phyloP scores from a whole-genome alignment of 2,888 invertebrate species.

The Dryocosmus kuriphilus region DNA sequence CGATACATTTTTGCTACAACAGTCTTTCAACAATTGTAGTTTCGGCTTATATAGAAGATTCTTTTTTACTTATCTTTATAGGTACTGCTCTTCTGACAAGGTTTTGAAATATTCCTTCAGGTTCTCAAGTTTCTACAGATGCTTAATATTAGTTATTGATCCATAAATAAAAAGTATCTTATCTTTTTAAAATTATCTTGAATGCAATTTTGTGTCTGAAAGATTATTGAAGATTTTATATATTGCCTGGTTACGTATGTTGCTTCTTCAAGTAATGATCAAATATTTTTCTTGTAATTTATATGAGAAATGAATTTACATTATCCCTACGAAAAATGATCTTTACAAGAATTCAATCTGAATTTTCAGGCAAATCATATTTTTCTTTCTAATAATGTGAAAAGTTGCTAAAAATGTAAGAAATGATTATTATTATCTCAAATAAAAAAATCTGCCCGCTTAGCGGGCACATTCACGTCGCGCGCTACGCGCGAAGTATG shows the following conservation, averaged over 20 bases:
- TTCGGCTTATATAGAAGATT: slow-evolving; percentile 18
- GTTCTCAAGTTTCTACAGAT: not conserved
- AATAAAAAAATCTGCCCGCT: too few relatives aligned
- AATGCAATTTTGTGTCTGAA: not conserved
- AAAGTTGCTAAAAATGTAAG: too few relatives aligned
- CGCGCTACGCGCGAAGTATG: too few relatives aligned
- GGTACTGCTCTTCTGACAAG: not conserved
- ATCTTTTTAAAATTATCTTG: not conserved
- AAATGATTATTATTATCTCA: too few relatives aligned
- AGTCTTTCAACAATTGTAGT: not conserved
- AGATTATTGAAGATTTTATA: not conserved
- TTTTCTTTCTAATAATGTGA: too few relatives aligned
- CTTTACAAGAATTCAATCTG: too few relatives aligned
- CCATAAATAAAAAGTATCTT: not conserved
- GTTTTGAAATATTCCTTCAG: slow-evolving; percentile 1
- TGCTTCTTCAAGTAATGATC: not conserved
- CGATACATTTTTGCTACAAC: slow-evolving; percentile 16
- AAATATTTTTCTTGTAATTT: not conserved
- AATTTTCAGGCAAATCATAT: too few relatives aligned
- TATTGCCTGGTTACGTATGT: not conserved
- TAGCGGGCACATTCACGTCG: too few relatives aligned
- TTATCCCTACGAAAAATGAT: too few relatives aligned
- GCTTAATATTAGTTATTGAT: not conserved
- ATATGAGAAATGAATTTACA: not conserved
- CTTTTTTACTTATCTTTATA: not conserved